Evolutionary conservation across 2,113 vertebrate genomes (phyloP), one percentile per base, ranked within the genome.

Genomic region (Gopherus flavomarginatus): DNA sequence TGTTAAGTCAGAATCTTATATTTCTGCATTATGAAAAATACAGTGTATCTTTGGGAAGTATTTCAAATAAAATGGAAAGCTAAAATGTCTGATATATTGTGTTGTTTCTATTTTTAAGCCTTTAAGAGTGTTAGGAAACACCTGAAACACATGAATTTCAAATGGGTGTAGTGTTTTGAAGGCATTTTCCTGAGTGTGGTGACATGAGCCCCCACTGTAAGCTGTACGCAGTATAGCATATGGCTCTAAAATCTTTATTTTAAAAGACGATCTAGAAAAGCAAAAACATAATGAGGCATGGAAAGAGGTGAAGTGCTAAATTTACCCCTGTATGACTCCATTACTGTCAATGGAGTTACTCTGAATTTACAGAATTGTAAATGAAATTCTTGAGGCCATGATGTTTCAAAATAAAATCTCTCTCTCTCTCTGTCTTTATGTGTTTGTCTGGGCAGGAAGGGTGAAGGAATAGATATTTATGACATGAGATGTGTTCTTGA

Each of bases 11-110:
- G 88, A 52, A 91, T 89, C 53, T 95, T 24, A 0, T 81, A 81
- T 90, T 95, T 92, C 78, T 90, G 62, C 75, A 65, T 31, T 38
- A 57, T 44, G 62, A 81, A 96, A 91, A 79, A 90, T 65, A 47
- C 89, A 96, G 19, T 49, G 59, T 59, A 0, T 53, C 62, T 80
- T 52, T 38, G 44, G n/a, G 50, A 90, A 13, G 57, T 86, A 65
- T 16, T 69, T 53, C 53, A 86, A 89, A 81, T 56, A 65, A 89
- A 83, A 19, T 21, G 69, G 89, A 11, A 22, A 38, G 54, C 75
- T 85, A 38, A 24, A 10, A 7, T 49, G 35, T 10, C 0, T 12
- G 88, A 93, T 85, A 81, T 79, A 26, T 80, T 90, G 65, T 49
- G 57, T 27, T 79, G 38, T 83, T 92, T 88, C 69, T 88, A 88